Conservation (phyloP, 2,888 invertebrate species). For the Sabatieria punctata region DNA sequence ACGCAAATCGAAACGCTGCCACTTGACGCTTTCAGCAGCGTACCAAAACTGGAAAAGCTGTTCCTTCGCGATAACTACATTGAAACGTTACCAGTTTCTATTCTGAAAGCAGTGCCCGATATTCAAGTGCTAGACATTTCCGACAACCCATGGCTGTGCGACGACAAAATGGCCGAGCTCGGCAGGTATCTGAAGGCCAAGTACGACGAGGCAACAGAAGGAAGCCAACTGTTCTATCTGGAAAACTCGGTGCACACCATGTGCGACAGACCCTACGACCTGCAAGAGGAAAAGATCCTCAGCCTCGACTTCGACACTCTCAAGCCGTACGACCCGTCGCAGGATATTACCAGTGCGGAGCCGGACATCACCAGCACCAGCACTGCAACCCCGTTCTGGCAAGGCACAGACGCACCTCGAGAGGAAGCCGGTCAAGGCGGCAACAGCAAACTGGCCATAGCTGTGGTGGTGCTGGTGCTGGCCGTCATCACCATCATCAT, state of each 20-base stretch:
- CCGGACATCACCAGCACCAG: constrained; percentile 16
- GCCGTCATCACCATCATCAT: neutral
- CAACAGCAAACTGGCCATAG: neutral
- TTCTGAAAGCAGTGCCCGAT: no score
- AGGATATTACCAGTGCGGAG: constrained; percentile 16
- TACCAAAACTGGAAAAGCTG: constrained; percentile 29
- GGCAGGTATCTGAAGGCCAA: neutral
- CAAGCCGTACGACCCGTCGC: constrained; percentile 16
- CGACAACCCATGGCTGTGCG: constrained; percentile 30
- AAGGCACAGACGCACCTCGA: no score
- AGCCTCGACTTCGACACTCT: neutral
- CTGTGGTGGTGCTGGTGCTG: neutral
- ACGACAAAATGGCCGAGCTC: neutral
- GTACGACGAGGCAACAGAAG: constrained; percentile 12
- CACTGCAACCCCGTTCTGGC: constrained; percentile 8
- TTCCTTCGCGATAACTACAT: no score
- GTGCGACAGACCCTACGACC: constrained; percentile 28
- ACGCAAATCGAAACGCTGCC: constrained; percentile 19
- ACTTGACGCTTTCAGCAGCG: constrained; percentile 15
- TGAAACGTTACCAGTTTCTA: no score
- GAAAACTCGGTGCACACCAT: constrained; percentile 18
- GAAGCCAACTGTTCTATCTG: constrained; percentile 17
- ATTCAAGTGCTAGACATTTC: no score
- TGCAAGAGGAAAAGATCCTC: constrained; percentile 6
- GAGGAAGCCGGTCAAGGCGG: no score